phyloP scores from a whole-genome alignment of 2,888 invertebrate genomes.

The Xestia xanthographa region DNA sequence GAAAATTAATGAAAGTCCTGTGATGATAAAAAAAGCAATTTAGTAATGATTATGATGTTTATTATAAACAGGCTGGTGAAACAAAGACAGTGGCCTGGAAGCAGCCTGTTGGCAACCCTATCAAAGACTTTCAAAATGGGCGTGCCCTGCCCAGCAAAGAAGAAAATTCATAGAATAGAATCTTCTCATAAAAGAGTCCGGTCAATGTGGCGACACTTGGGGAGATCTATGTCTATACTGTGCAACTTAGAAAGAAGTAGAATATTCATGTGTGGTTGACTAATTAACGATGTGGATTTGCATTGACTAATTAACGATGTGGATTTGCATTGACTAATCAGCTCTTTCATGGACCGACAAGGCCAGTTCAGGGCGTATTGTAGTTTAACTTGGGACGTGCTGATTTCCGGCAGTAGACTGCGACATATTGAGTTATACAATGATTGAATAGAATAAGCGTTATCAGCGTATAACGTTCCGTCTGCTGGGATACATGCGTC shows the following conservation, averaged over 20 bases:
- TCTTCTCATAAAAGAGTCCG: neutral
- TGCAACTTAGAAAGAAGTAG: neutral
- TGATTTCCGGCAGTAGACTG: constrained; percentile 29
- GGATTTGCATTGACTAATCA: constrained; percentile 7
- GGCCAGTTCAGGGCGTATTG: constrained; percentile 21
- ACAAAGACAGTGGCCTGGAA: neutral
- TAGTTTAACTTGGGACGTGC: neutral
- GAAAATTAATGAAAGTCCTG: neutral
- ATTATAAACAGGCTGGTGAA: neutral
- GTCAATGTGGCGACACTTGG: too few relatives aligned
- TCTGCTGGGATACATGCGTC: neutral
- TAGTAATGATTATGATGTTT: neutral
- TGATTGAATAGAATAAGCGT: neutral
- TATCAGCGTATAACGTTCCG: neutral
- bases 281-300: neutral
- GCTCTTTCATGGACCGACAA: constrained; percentile 17
- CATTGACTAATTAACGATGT: constrained; percentile 1
- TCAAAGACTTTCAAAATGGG: neutral
- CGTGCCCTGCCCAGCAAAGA: neutral
- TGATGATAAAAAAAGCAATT: neutral
- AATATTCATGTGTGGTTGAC: neutral
- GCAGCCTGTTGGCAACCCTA: neutral
- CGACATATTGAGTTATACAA: constrained; percentile 1
- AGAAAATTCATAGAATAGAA: neutral
- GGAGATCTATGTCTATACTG: neutral